Evolutionary conservation across 2,888 invertebrate genomes (phyloP), one percentile per base, ranked within the genome.

Genomic region (Leptinotarsa rubiginosa): DNA sequence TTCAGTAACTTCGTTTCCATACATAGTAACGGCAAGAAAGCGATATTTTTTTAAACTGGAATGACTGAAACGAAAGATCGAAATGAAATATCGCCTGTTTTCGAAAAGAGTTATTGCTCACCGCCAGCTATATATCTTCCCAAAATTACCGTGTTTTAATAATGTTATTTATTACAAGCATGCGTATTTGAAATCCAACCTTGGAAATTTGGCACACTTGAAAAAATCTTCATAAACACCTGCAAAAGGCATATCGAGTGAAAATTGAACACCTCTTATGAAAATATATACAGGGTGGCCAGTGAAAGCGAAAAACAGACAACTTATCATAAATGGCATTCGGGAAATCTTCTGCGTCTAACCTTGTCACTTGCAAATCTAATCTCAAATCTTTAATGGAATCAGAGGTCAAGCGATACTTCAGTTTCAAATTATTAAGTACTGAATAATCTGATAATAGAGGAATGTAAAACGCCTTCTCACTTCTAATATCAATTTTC

Each of bases 81-180:
- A 16, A 22, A 72, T 72, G 59, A 72, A 67, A 67, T 72, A 72
- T 67, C 47, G 59, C 67, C 62, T 65, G 59, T 72, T 72, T 67
- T 72, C 22, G 20, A 49, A 59, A 64, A 71, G 72, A 59, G 47
- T 59, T 59, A 59, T 65, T 59, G 69, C 69, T 41, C 41, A 41
- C 20, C 20, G 59, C 47, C 69, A 47, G 18, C 59, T 10, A 72
- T 72, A 72, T 59, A 69, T 69, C 69, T 69, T 69, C 69, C 47
- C 20, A 47, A 69, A 69, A 56, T 69, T 69, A 69, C 69, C 47
- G 69, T 47, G 47, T 47, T 69, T 69, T 69, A 59, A 72, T 66
- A 56, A 67, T 49, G 59, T 59, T 59, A 72, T 72, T 72, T 72
- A 72, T 72, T 20, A 49, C 56, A 49, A 47, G n/a, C 47, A 25